Evolutionary conservation across 2,888 invertebrate species (phyloP), one percentile per base, ranked within the genome.

Genomic region (Lymantria dispar): DNA sequence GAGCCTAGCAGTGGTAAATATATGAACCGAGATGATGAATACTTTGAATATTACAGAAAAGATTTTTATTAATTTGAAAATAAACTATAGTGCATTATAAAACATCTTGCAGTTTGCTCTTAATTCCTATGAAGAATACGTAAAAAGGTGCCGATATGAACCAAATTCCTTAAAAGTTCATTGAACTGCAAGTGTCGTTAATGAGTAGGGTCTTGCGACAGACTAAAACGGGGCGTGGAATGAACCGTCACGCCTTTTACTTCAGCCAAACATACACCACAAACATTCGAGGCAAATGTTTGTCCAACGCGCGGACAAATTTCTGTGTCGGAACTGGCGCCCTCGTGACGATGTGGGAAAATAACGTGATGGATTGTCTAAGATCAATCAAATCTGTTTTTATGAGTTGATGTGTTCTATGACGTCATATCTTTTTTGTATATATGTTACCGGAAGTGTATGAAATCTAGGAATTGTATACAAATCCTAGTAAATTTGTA

Each of bases 201-300:
- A 61, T 62, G 56, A 62, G 61, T 54, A 60, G 56, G 50, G 48
- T 71, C 62, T 63, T 67, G 65, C 69, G 62, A 57, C 55, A 50
- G 58, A 63, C 70, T 71, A 74, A 77, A 78, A 77, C 79, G 78
- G 83, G 76, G 80, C 80, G 78, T 78, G 68, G 52, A 72, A 68
- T 72, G 65, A 61, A 45, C 47, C 64, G 86, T 83, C 82, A 85
- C 80, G 87, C 72, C 85, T 87, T 86, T 88, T 87, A 86, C 78
- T 76, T 60, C 74, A 68, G 69, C 68, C 83, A 82, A 83, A 84
- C 83, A 84, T 62, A 64, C 64, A 62, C 53, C 56, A 65, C 74
- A 76, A 76, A 79, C 69, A 74, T 68, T 64, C 67, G 72, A 62
- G 61, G 53, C 65, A 74, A 80, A 83, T 82, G 78, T 83, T 83